Evolutionary conservation across 2,113 vertebrate species (phyloP), one percentile per base, ranked within the genome.

Genomic region (Cephalopterus ornatus): DNA sequence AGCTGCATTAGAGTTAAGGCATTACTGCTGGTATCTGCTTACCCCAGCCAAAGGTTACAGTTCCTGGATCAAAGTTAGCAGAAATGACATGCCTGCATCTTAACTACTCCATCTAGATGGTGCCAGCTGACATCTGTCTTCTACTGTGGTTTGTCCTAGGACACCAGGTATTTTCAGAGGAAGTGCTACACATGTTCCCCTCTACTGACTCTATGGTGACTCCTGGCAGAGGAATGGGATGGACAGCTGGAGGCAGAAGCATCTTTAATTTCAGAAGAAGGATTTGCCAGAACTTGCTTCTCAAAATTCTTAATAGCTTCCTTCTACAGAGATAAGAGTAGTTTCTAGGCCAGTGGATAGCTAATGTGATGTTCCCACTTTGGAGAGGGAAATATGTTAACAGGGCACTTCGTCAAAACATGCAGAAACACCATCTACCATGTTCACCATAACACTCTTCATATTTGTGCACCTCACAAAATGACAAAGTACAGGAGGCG

Each of bases 231-330:
- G 55, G 26, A 44, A 58, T 27, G 21, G n/a, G 63, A 83, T 47
- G 67, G 71, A 85, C 74, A 92, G 82, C 85, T 93, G 94, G 90
- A 83, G 22, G 67, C 28, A 93, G 90, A 93, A 94, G 62, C 17
- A 39, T 63, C 32, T 83, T 90, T 74, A 30, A 66, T 90, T 95
- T 74, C 55, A 46, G 55, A 76, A 68, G 50, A 78, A 61, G 21
- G 18, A 61, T 66, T 77, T 2, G 5, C 18, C 71, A 93, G 28
- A 86, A 82, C 30, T 80, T 47, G n/a, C 35, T 88, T 90, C 72
- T 83, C 37, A 83, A 89, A 90, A 63, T 71, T 70, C 55, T 70
- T 28, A 73, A 58, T 62, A 58, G 5, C 50, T 92, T 91, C 72
- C 33, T 95, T 89, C 26, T 71, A 37, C 35, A 65, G 56, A 88